Evolutionary conservation across 1,140 invertebrate species (phyloP).

Genomic region (Penaeus indicus): DNA sequence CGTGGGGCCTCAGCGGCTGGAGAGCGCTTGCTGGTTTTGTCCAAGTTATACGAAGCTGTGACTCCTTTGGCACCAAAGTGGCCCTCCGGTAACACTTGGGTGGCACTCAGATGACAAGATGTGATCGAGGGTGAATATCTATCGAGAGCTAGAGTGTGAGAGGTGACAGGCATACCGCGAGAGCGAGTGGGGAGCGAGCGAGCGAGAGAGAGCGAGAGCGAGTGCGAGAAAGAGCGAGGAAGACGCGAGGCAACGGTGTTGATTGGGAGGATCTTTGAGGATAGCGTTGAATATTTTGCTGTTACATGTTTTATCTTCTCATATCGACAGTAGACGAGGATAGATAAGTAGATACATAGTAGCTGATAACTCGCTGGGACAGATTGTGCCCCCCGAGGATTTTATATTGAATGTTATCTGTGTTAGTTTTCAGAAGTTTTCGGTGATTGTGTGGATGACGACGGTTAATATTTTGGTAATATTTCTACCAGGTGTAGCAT

Average conservation of each 20-base stretch:
- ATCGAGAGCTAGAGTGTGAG: constrained; percentile 31
- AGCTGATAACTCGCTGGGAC: constrained; percentile 53
- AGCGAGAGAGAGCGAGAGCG: constrained; percentile 42
- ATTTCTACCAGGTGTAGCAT: constrained; percentile 61
- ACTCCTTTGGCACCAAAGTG: too few relatives aligned
- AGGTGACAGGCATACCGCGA: neutral
- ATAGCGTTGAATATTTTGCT: constrained; percentile 61
- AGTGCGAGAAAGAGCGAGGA: constrained; percentile 18
- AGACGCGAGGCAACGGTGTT: constrained; percentile 45
- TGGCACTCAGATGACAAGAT: constrained; percentile 60
- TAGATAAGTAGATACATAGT: constrained; percentile 61
- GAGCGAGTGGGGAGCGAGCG: constrained; percentile 28
- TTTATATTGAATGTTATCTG: constrained; percentile 64
- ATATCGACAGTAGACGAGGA: constrained; percentile 63
- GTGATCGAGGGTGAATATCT: constrained; percentile 55
- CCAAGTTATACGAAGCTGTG: too few relatives aligned
- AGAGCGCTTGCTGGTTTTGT: too few relatives aligned
- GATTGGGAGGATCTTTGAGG: constrained; percentile 62
- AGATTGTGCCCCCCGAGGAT: constrained; percentile 34
- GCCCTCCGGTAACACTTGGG: too few relatives aligned
- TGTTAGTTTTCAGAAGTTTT: constrained; percentile 61
- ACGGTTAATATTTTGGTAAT: constrained; percentile 61
- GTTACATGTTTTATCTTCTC: constrained; percentile 61
- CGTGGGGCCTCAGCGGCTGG: too few relatives aligned
- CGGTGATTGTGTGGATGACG: constrained; percentile 59